A percentile compares a stretch with the other conserved stretches of the same genome.
These are phyloP conservation scores for Acanthosoma haemorrhoidale DNA, from an alignment of 2,888 invertebrate species.

Conservation along the genomic window DNA sequence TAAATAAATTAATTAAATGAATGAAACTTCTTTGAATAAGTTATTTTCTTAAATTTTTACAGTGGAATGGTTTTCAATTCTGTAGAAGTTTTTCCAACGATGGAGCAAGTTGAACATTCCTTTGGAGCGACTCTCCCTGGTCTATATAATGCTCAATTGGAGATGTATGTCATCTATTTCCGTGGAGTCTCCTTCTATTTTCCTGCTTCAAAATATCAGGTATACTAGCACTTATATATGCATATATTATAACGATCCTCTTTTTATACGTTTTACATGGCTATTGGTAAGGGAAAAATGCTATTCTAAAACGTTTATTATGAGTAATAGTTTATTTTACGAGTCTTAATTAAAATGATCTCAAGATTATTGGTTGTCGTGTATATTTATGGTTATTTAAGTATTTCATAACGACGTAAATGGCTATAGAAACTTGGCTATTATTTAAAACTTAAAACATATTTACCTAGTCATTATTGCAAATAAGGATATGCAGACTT, in stretches of 20 bases:
- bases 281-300: too few relatives aligned
- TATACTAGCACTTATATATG: constrained; percentile 41
- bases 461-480: too few relatives aligned
- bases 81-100: constrained; percentile 89
- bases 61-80: constrained; percentile 83
- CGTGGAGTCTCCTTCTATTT: constrained; percentile 96
- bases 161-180: constrained; percentile 83
- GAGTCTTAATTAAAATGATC: too few relatives aligned
- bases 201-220: constrained; percentile 82
- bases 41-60: constrained; percentile 39
- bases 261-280: too few relatives aligned
- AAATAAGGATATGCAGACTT: too few relatives aligned
- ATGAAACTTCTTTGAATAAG: background rate
- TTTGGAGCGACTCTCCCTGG: constrained; percentile 99
- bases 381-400: too few relatives aligned
- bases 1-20: background rate
- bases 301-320: too few relatives aligned
- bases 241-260: too few relatives aligned
- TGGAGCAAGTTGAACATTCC: constrained; percentile 96
- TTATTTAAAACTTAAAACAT: too few relatives aligned
- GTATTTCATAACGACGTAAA: too few relatives aligned
- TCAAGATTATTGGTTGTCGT: background rate
- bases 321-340: too few relatives aligned
- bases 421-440: too few relatives aligned
- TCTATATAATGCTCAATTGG: constrained; percentile 88